A percentile compares a stretch with the other conserved stretches of the same genome.
These are phyloP conservation scores for Drosophila pruinosa DNA, from an alignment of 1,140 invertebrate genomes.

Conservation along the genomic window DNA sequence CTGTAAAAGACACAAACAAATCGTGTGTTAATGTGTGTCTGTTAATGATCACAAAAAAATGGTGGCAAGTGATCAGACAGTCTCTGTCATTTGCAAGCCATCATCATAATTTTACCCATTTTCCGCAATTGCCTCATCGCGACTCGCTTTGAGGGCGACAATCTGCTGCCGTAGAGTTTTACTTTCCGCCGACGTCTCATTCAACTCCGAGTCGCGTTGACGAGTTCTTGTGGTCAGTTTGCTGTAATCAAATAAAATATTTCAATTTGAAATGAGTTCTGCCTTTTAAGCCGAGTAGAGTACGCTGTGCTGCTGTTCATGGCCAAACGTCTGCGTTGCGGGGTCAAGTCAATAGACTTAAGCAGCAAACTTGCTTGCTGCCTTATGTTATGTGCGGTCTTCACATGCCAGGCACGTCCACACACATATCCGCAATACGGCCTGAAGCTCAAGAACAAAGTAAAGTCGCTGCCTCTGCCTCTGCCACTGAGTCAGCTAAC, in stretches of 20 bases:
- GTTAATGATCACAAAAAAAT: slow-evolving; percentile 35
- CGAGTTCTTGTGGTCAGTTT: slow-evolving; percentile 67
- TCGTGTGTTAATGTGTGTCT: neutral
- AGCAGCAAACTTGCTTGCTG: slow-evolving; percentile 18
- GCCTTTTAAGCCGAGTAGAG: neutral
- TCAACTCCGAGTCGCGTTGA: slow-evolving; percentile 67
- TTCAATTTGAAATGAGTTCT: neutral
- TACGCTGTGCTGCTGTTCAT: neutral
- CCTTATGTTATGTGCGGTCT: neutral
- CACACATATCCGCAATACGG: slow-evolving; percentile 60
- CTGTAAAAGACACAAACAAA: slow-evolving; percentile 29
- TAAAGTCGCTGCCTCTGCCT: neutral
- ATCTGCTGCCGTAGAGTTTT: slow-evolving; percentile 78
- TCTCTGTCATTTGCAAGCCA: slow-evolving; percentile 11
- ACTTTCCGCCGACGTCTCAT: slow-evolving; percentile 71
- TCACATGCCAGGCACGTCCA: slow-evolving; percentile 61
- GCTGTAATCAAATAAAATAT: slow-evolving; percentile 43
- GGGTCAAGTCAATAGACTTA: slow-evolving; percentile 22
- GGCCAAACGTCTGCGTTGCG: neutral
- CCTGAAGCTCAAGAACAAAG: slow-evolving; percentile 69
- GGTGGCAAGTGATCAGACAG: slow-evolving; percentile 31
- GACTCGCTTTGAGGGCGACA: slow-evolving; percentile 67
- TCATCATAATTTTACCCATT: slow-evolving; percentile 68
- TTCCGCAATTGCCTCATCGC: slow-evolving; percentile 78
- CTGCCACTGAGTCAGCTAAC: slow-evolving; percentile 5